Percentiles rank a stretch among this genome's conserved stretches.
Conservation (phyloP, 2,888 invertebrate genomes). For the Argyresthia albistria region DNA sequence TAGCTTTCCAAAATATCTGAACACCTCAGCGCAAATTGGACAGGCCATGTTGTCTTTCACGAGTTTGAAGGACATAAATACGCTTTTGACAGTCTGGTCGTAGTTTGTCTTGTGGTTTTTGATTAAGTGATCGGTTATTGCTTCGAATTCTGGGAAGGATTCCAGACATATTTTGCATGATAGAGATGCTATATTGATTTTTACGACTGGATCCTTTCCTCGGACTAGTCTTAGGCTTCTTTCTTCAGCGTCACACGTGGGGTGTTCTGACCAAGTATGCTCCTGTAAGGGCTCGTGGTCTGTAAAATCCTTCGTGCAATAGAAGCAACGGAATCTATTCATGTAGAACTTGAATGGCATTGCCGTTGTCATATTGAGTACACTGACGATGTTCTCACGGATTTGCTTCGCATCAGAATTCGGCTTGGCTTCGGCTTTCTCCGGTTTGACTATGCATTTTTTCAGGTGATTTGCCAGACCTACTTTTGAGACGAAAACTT, state of each 20-base stretch:
- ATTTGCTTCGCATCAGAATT: slow-evolving; percentile 2
- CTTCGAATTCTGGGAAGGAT: slow-evolving; percentile 38
- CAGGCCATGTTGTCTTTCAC: slow-evolving; percentile 34
- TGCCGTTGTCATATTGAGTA: slow-evolving; percentile 12
- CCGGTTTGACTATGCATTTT: not conserved
- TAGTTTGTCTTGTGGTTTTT: slow-evolving; percentile 36
- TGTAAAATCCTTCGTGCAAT: slow-evolving; percentile 10
- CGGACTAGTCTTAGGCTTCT: slow-evolving; percentile 5
- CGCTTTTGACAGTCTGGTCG: slow-evolving; percentile 50
- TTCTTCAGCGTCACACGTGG: slow-evolving; percentile 51
- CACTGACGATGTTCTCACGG: slow-evolving; percentile 10
- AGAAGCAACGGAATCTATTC: slow-evolving; percentile 14
- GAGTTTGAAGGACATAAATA: slow-evolving; percentile 54
- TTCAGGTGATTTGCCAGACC: slow-evolving; percentile 2
- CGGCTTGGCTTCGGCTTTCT: slow-evolving; percentile 1
- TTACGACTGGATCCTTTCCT: slow-evolving; percentile 52
- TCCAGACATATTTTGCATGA: slow-evolving; percentile 45
- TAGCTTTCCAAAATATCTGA: slow-evolving; percentile 13
- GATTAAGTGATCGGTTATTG: slow-evolving; percentile 48
- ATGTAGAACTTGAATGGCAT: slow-evolving; percentile 14
- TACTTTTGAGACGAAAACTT: slow-evolving; percentile 4
- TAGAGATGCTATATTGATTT: slow-evolving; percentile 44
- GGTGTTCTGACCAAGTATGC: slow-evolving; percentile 37
- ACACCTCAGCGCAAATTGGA: slow-evolving; percentile 42
- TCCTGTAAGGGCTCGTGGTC: slow-evolving; percentile 29